Base-by-base conservation (phyloP, 2,888 invertebrate genomes). In the Encarsia formosa region DNA sequence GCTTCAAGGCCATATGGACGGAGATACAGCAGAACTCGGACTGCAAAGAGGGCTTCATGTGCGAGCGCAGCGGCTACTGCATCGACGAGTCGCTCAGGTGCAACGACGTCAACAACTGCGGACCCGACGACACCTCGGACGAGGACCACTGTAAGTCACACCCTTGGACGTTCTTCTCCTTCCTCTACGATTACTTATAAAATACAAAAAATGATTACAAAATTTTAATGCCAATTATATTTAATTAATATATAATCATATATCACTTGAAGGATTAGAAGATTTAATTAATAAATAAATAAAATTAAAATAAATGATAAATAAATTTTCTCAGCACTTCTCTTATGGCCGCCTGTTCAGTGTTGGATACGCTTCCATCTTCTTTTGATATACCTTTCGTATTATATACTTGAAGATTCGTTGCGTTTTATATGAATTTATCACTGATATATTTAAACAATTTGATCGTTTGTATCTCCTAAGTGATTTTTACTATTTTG, bases 1-100 rank as follows among this genome's bases (percentile, higher is more conserved):
- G 96, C 55, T 97, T 96, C 79, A 85, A 88, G 69, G 88, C 93
- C 41, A 85, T 92, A 46, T 97, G 96, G 95, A 96, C 96, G 52
- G 96, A 97, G 79, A 87, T 96, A 64, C 72, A 72, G 46, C 80
- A 81, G 64, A 82, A 82, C 55, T 75, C 74, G 58, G 80, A 81
- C 43, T 82, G 80, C 53, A 75, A 76, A 49, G 76, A 76, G 58
- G 83, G 86, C 66, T 90, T 88, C 73, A 81, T 84, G 61, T 91
- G 91, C 72, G 72, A 75, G 57, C 80, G 79, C 65, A 85, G 80
- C 63, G 84, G 83, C 64, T 88, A 85, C 70, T 93, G 93, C 77
- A 91, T 93, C 68, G 83, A 87, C 51, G 80, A 83, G 57, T 81
- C 82, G 61, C 78, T 91, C 60, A 81, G 82, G 56, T 92, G 91